Conservation (phyloP, 2,797 vertebrate genomes). For the Parauchenoglanis punctatus region DNA sequence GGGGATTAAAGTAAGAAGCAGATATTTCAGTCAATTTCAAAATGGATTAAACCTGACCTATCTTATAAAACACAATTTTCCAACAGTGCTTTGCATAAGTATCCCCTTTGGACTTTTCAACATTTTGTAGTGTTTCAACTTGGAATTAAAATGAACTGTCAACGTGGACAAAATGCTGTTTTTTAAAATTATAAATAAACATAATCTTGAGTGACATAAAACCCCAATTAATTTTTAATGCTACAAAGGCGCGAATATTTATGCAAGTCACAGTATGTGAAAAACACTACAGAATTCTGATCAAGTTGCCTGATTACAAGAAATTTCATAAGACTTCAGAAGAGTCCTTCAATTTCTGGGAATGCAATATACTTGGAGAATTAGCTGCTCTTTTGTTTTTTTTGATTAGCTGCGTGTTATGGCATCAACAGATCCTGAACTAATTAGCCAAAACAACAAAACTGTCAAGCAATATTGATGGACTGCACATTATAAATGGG, state of each 20-base stretch:
- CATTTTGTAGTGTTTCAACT: neutral
- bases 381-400: neutral
- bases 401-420: neutral
- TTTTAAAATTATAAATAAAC: neutral
- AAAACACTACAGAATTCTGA: neutral
- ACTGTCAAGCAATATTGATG: constrained; percentile 14
- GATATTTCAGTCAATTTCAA: neutral
- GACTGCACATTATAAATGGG: neutral
- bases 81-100: too few species aligned
- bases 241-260: neutral
- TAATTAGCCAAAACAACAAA: constrained; percentile 13
- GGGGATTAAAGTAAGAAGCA: neutral
- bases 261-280: neutral
- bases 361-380: neutral
- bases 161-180: neutral
- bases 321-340: constrained; percentile 18
- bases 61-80: neutral
- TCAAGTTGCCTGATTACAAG: constrained; percentile 2
- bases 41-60: neutral
- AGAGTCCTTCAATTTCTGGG: neutral
- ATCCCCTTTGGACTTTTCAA: neutral
- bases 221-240: neutral
- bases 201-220: neutral
- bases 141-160: neutral
- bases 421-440: constrained; percentile 13